Conservation (phyloP, 2,888 invertebrate genomes). For the Polia nebulosa region DNA sequence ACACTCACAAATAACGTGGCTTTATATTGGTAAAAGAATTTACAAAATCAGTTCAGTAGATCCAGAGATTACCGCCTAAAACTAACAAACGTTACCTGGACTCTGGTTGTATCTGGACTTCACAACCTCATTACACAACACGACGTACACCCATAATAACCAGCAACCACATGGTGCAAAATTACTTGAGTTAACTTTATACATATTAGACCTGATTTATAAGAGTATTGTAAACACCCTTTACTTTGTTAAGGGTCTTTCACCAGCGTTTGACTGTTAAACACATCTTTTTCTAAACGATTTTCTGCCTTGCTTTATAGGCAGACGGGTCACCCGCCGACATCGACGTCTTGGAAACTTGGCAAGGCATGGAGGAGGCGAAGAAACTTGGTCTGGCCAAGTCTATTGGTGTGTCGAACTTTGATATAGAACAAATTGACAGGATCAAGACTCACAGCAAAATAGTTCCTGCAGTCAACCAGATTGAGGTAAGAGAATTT, state of each 20-base stretch:
- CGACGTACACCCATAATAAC: too few species aligned
- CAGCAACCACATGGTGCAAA: too few species aligned
- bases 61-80: too few species aligned
- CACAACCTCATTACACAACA: too few species aligned
- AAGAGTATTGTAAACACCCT: neutral
- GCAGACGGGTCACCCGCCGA: constrained; percentile 78
- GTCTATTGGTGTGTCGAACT: constrained; percentile 95
- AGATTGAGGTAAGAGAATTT: constrained; percentile 83
- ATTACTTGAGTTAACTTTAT: too few species aligned
- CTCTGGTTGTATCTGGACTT: too few species aligned
- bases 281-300: neutral
- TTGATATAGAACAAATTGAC: constrained; percentile 93
- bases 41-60: too few species aligned
- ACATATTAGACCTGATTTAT: too few species aligned
- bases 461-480: constrained; percentile 91
- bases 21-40: too few species aligned
- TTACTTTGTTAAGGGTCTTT: neutral
- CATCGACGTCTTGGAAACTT: constrained; percentile 93
- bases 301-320: constrained; percentile 59
- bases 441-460: constrained; percentile 90
- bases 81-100: too few species aligned
- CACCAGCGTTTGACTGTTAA: neutral
- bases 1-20: too few species aligned
- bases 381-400: constrained; percentile 92
- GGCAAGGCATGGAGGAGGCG: constrained; percentile 93